Conservation (phyloP, 2,888 invertebrate species). For the Lasius fuliginosus region DNA sequence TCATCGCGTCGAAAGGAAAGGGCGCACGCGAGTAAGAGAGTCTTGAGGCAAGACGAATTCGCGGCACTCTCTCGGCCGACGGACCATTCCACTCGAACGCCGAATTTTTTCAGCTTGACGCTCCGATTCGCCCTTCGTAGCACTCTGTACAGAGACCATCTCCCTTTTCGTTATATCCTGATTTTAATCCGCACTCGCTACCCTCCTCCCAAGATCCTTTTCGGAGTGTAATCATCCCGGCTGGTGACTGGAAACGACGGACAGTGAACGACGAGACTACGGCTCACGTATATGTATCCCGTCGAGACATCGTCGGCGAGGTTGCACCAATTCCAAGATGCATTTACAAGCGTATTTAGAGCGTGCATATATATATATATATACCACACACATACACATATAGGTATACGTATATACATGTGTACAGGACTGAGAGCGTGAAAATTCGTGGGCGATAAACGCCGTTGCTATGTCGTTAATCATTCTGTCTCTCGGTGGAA, state of each 20-base stretch:
- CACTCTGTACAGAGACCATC: slow-evolving; percentile 37
- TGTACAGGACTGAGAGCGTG: slow-evolving; percentile 71
- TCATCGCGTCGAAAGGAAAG: slow-evolving; percentile 12
- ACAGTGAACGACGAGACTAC: slow-evolving; percentile 37
- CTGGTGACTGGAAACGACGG: slow-evolving; percentile 41
- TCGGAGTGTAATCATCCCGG: slow-evolving; percentile 40
- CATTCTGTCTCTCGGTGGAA: slow-evolving; percentile 70
- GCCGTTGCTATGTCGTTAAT: slow-evolving; percentile 75
- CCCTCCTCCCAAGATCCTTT: slow-evolving; percentile 25
- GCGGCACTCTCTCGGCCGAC: slow-evolving; percentile 13
- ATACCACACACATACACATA: slow-evolving; percentile 61
- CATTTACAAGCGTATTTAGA: slow-evolving; percentile 75
- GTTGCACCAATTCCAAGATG: slow-evolving; percentile 78
- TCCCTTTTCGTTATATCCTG: slow-evolving; percentile 50
- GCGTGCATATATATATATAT: slow-evolving; percentile 65
- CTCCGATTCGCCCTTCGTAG: slow-evolving; percentile 24
- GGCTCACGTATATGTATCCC: slow-evolving; percentile 23
- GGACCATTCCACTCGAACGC: slow-evolving; percentile 31
- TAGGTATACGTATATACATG: slow-evolving; percentile 65
- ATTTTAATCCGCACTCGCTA: slow-evolving; percentile 25
- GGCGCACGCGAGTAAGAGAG: slow-evolving; percentile 28
- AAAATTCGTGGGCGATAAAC: slow-evolving; percentile 76
- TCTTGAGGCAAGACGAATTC: slow-evolving; percentile 33
- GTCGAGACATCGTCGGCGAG: slow-evolving; percentile 67
- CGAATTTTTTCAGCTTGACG: slow-evolving; percentile 29